These are phyloP conservation scores for Lepisosteus oculatus DNA, from an alignment of 2,113 vertebrate species.

Conservation along the genomic window DNA sequence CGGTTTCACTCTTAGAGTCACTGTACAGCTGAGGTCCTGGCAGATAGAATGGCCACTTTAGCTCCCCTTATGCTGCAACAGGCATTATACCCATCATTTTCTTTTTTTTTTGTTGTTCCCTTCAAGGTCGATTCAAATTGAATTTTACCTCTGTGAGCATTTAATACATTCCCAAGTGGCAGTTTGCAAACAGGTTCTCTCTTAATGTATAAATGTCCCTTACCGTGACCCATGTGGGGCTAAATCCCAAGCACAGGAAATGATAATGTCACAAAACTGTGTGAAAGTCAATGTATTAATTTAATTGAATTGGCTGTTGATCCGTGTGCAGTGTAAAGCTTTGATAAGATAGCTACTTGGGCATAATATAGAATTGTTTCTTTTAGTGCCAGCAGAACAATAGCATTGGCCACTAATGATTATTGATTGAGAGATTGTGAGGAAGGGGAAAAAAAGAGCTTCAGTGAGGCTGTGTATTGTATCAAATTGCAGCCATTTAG, in stretches of 20 bases:
- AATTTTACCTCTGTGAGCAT: conserved; percentile 75
- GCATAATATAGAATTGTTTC: not conserved
- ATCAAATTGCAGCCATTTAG: conserved; percentile 23
- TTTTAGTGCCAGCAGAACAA: conserved; percentile 14
- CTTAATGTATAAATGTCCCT: conserved; percentile 4
- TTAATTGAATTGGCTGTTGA: not conserved
- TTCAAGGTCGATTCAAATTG: conserved; percentile 79
- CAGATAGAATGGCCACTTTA: not conserved
- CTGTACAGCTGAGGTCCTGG: not conserved
- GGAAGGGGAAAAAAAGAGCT: conserved; percentile 15
- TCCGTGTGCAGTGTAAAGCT: not conserved
- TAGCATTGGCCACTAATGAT: conserved; percentile 48
- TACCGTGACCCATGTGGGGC: not conserved
- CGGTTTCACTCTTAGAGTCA: conserved; percentile 31
- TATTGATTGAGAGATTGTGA: conserved; percentile 48
- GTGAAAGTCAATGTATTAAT: not conserved
- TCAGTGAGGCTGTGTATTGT: conserved; percentile 22
- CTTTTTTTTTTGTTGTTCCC: conserved; percentile 34
- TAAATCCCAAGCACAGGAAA: not conserved
- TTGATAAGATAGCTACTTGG: not conserved
- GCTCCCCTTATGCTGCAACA: conserved; percentile 2
- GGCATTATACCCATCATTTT: conserved; percentile 18
- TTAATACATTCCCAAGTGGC: conserved; percentile 61
- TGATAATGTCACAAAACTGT: not conserved
- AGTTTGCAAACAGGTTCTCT: conserved; percentile 23